These are phyloP conservation scores for Misgurnus mizolepis DNA, from an alignment of 2,113 vertebrate species.

Conservation along the genomic window DNA sequence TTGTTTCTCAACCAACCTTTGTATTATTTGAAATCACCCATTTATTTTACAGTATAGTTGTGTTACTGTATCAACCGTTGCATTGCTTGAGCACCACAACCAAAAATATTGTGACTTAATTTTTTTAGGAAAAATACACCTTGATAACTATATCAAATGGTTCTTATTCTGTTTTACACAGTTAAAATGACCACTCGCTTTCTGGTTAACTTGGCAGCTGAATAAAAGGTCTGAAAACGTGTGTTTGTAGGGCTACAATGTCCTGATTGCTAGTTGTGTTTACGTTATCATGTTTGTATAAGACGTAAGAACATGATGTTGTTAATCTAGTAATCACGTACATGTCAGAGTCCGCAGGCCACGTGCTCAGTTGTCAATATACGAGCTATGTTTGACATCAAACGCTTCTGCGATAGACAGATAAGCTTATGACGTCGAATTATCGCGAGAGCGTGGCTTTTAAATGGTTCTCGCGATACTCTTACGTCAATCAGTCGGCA, in stretches of 20 bases:
- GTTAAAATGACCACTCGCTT: neutral
- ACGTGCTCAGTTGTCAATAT: too few relatives aligned
- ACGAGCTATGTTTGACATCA: too few relatives aligned
- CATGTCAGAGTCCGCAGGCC: constrained; percentile 42
- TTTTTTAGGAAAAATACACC: constrained; percentile 28
- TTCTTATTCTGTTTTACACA: constrained; percentile 10
- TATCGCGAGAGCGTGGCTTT: too few relatives aligned
- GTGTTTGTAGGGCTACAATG: neutral
- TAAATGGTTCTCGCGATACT: too few relatives aligned
- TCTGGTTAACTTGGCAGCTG: neutral
- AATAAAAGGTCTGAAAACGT: neutral
- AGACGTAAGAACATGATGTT: constrained; percentile 5
- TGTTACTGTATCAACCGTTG: constrained; percentile 10
- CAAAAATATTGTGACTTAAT: constrained; percentile 30
- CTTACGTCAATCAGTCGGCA: too few relatives aligned
- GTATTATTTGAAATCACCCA: constrained; percentile 9
- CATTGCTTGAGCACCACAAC: constrained; percentile 1
- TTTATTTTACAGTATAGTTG: constrained; percentile 21
- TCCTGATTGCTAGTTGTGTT: constrained; percentile 13
- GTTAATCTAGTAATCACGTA: neutral
- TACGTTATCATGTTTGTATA: neutral
- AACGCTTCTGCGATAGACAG: too few relatives aligned
- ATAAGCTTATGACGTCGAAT: too few relatives aligned
- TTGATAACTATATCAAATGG: constrained; percentile 28
- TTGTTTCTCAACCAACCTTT: constrained; percentile 40